Conservation (phyloP, 1,140 invertebrate species). For the Drosophila mauritiana region DNA sequence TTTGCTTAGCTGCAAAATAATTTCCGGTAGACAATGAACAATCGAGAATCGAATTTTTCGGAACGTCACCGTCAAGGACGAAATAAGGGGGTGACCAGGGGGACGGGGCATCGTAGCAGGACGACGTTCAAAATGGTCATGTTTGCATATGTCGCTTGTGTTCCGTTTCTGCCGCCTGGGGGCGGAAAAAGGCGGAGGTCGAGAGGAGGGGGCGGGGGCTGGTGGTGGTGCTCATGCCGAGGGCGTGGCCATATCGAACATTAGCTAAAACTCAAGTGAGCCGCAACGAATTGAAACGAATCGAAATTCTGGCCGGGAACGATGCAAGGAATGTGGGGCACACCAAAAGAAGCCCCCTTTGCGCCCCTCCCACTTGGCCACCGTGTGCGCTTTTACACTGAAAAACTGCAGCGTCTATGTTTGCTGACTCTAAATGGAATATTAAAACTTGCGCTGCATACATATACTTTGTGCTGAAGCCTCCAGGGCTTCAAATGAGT, state of each 20-base stretch:
- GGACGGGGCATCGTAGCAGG: conserved; percentile 8
- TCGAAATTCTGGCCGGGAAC: conserved; percentile 59
- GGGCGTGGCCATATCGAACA: conserved; percentile 80
- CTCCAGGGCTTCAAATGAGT: too few relatives aligned
- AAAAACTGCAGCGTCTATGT: neutral
- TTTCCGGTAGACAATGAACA: conserved; percentile 73
- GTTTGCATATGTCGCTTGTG: conserved; percentile 74
- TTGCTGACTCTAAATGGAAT: neutral
- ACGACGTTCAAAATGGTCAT: conserved; percentile 68
- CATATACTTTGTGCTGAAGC: too few relatives aligned
- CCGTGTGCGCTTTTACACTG: conserved; percentile 8
- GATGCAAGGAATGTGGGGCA: conserved; percentile 47
- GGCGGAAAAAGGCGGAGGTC: neutral
- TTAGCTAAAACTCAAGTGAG: conserved; percentile 83
- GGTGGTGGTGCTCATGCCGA: neutral
- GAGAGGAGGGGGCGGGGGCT: too few relatives aligned
- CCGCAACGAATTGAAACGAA: conserved; percentile 79
- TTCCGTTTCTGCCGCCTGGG: conserved; percentile 3
- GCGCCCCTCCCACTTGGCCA: neutral
- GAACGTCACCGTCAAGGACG: conserved; percentile 45
- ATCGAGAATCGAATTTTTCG: conserved; percentile 50
- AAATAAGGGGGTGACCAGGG: neutral
- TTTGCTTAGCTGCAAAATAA: conserved; percentile 68
- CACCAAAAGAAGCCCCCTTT: conserved; percentile 13
- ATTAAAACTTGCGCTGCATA: too few relatives aligned